These are phyloP conservation scores for Halictus quadricinctus DNA, from an alignment of 2,888 invertebrate species.

Conservation along the genomic window DNA sequence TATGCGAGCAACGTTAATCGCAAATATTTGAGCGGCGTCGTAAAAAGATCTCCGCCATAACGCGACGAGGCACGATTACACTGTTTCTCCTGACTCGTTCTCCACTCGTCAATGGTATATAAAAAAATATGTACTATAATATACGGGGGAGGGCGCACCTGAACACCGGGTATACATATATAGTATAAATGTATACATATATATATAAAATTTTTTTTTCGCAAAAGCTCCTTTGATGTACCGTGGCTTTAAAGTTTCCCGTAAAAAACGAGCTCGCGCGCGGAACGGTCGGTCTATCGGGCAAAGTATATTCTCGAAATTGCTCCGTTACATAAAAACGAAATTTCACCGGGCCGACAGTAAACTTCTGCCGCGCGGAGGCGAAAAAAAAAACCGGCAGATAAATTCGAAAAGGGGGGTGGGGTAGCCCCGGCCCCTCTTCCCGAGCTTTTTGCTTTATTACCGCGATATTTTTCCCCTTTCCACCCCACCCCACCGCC, in stretches of 20 bases:
- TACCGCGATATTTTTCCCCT: conserved; percentile 43
- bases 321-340: conserved; percentile 52
- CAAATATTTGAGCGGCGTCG: conserved; percentile 16
- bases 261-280: conserved; percentile 10
- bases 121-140: background rate
- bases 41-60: conserved; percentile 9
- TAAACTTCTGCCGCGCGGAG: conserved; percentile 38
- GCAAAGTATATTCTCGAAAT: conserved; percentile 58
- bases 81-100: background rate
- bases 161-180: background rate
- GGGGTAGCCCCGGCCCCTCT: background rate
- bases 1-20: background rate
- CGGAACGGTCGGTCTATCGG: conserved; percentile 31
- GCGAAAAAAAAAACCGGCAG: conserved; percentile 17
- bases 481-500: background rate
- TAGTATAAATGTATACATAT: background rate
- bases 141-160: background rate
- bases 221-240: background rate
- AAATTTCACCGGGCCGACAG: conserved; percentile 48
- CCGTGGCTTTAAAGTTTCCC: conserved; percentile 10
- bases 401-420: conserved; percentile 49
- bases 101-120: background rate
- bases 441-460: conserved; percentile 51
- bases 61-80: conserved; percentile 1
- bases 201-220: background rate